Evolutionary conservation across 1,140 invertebrate genomes (phyloP), one percentile per base, ranked within the genome.

Genomic region (Apocrypta bakeri): DNA sequence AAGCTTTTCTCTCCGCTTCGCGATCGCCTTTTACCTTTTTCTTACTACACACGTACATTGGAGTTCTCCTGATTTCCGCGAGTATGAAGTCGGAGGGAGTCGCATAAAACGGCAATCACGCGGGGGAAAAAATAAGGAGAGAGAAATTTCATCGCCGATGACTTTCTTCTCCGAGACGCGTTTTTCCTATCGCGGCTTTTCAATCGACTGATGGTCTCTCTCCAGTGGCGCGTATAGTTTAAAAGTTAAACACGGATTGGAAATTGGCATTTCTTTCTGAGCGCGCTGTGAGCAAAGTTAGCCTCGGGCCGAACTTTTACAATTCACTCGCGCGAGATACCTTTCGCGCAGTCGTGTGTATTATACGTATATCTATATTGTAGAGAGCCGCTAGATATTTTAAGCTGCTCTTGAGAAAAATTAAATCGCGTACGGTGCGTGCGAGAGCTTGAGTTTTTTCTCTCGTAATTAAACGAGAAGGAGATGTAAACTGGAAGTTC

Each of bases 211-310:
- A 72, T 63, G 48, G n/a, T 27, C 68, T 66, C 63, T 7, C 63
- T 66, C 17, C 24, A 66, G 63, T 9, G 9, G 63, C 63, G 73
- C 17, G 71, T 63, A 66, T 85, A 84, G 86, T 86, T 88, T 82
- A 86, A 86, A 88, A 88, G 86, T 88, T 87, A 87, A 88, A 86
- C 83, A 86, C 82, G 83, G 83, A 87, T 88, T 88, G 82, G 85
- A 87, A 86, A 88, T 87, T 87, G 87, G 85, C 85, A 85, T 86
- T 88, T 86, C 85, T 85, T 85, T 76, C 81, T 31, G 37, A 72
- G 37, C 37, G 9, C 29, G 33, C 9, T 4, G 25, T 9, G 33
- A 37, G 24, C 42, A 79, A 81, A 81, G 71, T 87, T 84, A 78
- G 33, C 80, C 48, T 37, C 33, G 31, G 42, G 75, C 79, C 27